These are phyloP conservation scores for Epiblema foenella DNA, from an alignment of 2,888 invertebrate species.

Conservation along the genomic window DNA sequence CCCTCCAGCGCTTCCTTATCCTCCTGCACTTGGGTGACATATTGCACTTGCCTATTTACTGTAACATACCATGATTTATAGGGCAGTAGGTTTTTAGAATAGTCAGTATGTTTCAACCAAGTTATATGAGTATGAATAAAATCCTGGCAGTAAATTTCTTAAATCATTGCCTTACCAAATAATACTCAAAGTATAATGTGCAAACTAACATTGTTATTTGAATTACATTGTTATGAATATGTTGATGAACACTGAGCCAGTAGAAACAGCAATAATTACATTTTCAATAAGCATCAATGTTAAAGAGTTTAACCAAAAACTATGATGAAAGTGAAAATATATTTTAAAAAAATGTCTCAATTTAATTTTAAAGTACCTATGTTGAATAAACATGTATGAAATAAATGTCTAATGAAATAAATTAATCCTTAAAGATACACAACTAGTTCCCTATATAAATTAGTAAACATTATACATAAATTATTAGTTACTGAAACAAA, in stretches of 20 bases:
- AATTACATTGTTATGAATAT: background rate
- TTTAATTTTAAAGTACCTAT: background rate
- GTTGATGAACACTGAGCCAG: background rate
- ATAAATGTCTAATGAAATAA: background rate
- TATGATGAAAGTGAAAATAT: background rate
- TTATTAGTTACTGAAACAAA: background rate
- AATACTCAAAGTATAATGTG: too few species aligned
- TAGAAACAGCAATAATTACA: background rate
- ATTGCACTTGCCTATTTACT: constrained; percentile 71
- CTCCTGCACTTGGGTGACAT: constrained; percentile 66
- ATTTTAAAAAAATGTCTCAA: background rate
- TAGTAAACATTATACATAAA: background rate
- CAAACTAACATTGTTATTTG: too few species aligned
- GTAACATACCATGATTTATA: background rate
- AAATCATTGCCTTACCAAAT: too few species aligned
- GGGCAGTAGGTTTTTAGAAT: too few species aligned
- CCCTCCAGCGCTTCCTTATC: constrained; percentile 59
- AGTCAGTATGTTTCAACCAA: background rate
- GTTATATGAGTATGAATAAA: background rate
- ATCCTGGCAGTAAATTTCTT: background rate
- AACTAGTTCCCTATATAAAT: background rate
- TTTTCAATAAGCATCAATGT: too few species aligned
- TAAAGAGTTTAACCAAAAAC: too few species aligned
- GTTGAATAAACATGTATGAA: background rate
- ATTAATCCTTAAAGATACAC: background rate